Base-by-base conservation (phyloP, 2,797 vertebrate genomes). In the Tamandua tetradactyla region DNA sequence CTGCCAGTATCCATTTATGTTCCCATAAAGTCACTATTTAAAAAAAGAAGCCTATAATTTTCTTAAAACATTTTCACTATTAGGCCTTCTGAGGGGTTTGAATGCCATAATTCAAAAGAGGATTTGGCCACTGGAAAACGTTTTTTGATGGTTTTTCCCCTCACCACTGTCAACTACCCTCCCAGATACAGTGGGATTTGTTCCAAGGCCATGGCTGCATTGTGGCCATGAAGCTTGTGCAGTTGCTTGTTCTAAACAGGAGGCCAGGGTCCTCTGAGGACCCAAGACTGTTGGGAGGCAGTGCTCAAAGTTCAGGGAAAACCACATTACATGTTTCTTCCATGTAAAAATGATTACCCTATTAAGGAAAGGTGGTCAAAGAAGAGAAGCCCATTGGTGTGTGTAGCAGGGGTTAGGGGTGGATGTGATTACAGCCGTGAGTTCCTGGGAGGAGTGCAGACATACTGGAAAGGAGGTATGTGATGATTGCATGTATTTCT, bases 31-130 rank as follows among this genome's bases (percentile, higher is more conserved):
- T 74, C 72, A 90, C 22, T 71, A 75, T 76, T 92, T 81, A 52
- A 92, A 52, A 84, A 93, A 44, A 13, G 80, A 87, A 92, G 20
- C 5, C 44, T 88, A 9, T 8, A 40, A 55, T 87, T 92, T 83
- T 82, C 71, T 75, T 64, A 74, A 20, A 74, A 68, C 12, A 64
- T 93, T 96, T 95, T 85, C 89, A 95, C 76, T 61, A 44, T 59
- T 61, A 84, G 68, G 72, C 30, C 72, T 92, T 87, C 72, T 22
- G 35, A 90, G 68, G 22, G 66, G 23, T 66, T 55, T 80, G 49
- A 55, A 83, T 35, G 59, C 61, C 59, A 80, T 37, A 71, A 78
- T 87, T 69, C 57, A 11, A 75, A 92, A 74, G 64, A 83, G 44
- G 22, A 10, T 72, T 42, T 47, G 40, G 37, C 40, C 7, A n/a